These are phyloP conservation scores for Gallinago jamesoni DNA, from an alignment of 2,113 vertebrate genomes.

Conservation along the genomic window DNA sequence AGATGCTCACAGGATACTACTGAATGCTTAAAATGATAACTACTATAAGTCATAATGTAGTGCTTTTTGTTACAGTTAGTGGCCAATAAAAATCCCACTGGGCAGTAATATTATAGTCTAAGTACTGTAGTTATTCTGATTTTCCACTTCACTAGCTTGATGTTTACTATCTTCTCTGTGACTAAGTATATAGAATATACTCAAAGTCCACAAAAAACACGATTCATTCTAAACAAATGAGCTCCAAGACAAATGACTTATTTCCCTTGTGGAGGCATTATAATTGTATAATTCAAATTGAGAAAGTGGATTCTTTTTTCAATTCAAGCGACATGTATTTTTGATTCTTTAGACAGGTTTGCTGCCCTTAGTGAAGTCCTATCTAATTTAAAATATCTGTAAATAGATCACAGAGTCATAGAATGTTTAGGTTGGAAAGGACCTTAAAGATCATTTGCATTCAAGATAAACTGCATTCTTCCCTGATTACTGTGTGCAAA, in stretches of 20 bases:
- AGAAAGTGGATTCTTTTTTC: not conserved
- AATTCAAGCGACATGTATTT: not conserved
- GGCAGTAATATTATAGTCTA: conserved; percentile 9
- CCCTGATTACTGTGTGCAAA: not conserved
- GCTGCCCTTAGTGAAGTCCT: not conserved
- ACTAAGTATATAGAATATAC: conserved; percentile 13
- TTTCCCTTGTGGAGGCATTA: not conserved
- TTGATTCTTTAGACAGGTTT: not conserved
- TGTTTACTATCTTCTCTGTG: not conserved
- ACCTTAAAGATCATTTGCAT: not conserved
- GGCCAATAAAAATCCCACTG: conserved; percentile 39
- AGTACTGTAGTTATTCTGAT: conserved; percentile 47
- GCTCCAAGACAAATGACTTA: conserved; percentile 7
- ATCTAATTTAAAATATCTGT: not conserved
- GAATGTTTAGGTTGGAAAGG: not conserved
- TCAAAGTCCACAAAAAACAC: not conserved
- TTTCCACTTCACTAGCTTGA: conserved; percentile 64
- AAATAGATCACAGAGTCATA: not conserved
- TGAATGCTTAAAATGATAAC: not conserved
- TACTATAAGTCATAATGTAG: not conserved
- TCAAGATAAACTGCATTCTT: not conserved
- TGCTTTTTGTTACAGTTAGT: conserved; percentile 24
- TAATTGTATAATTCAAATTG: not conserved
- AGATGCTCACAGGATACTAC: not conserved
- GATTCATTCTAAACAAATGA: conserved; percentile 10